A percentile compares a stretch with the other conserved stretches of the same genome.
phyloP scores from a whole-genome alignment of 2,888 invertebrate species.

The Drosophila picticornis region DNA sequence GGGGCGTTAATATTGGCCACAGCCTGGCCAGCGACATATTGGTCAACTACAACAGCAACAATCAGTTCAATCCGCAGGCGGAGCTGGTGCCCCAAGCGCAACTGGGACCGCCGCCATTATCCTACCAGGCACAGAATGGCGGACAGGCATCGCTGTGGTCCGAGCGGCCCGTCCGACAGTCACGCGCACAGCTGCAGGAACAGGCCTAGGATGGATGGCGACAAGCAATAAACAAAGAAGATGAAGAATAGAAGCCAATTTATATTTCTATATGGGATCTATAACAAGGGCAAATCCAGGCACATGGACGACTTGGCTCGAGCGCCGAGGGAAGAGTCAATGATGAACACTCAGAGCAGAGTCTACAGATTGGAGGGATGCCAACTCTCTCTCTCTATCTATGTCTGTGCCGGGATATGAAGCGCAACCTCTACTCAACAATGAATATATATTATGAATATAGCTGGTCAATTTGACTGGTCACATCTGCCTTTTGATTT shows the following conservation, averaged over 20 bases:
- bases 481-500: constrained; percentile 35
- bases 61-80: constrained; percentile 86
- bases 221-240: neutral
- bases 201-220: constrained; percentile 84
- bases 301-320: neutral
- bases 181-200: constrained; percentile 73
- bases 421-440: constrained; percentile 17
- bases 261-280: constrained; percentile 2
- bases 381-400: neutral
- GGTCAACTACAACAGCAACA: constrained; percentile 88
- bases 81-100: constrained; percentile 77
- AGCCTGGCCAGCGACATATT: constrained; percentile 85
- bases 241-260: constrained; percentile 1
- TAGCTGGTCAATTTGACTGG: constrained; percentile 36
- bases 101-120: constrained; percentile 66
- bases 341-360: neutral
- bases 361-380: neutral
- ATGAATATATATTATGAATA: constrained; percentile 24
- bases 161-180: constrained; percentile 67
- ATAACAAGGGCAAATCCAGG: neutral
- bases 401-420: constrained; percentile 1
- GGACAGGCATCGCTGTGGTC: constrained; percentile 61
- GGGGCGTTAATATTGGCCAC: constrained; percentile 85
- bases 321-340: neutral
- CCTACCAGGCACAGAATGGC: constrained; percentile 71